phyloP scores from a whole-genome alignment of 2,888 invertebrate genomes.

The Cheilosia pagana region DNA sequence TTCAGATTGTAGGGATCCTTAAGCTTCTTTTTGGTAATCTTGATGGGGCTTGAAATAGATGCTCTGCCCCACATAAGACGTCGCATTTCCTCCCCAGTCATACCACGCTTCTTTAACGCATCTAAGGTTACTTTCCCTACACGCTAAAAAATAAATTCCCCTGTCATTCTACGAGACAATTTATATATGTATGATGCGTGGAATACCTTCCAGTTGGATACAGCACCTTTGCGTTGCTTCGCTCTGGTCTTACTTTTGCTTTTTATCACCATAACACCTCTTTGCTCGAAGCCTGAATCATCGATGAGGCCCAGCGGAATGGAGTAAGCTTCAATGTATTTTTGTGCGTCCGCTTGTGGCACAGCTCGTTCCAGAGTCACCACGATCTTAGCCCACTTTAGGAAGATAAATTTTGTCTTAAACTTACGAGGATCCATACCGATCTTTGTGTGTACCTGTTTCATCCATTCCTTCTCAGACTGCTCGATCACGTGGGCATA shows the following conservation, averaged over 20 bases:
- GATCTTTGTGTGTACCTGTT: slow-evolving; percentile 87
- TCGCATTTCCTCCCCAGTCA: slow-evolving; percentile 94
- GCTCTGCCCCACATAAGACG: slow-evolving; percentile 96
- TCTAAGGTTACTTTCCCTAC: slow-evolving; percentile 94
- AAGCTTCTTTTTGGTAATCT: slow-evolving; percentile 86
- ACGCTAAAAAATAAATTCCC: slow-evolving; percentile 83
- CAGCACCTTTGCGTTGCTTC: slow-evolving; percentile 97
- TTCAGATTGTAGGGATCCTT: slow-evolving; percentile 83
- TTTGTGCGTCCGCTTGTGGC: slow-evolving; percentile 93
- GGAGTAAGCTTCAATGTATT: slow-evolving; percentile 97
- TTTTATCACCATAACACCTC: slow-evolving; percentile 99
- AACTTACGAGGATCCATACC: background rate
- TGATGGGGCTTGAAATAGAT: slow-evolving; percentile 93
- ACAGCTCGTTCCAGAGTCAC: slow-evolving; percentile 97
- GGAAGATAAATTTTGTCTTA: background rate
- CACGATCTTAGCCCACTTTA: slow-evolving; percentile 98
- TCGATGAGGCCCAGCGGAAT: slow-evolving; percentile 94
- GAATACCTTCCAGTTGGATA: slow-evolving; percentile 97
- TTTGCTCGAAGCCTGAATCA: slow-evolving; percentile 92
- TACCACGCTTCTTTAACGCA: slow-evolving; percentile 91
- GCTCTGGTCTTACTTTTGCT: slow-evolving; percentile 98
- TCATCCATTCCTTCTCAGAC: slow-evolving; percentile 99
- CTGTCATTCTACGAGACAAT: background rate
- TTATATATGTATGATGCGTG: no score
- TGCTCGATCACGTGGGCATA: slow-evolving; percentile 99